These are phyloP conservation scores for Catonia carolina DNA, from an alignment of 2,888 invertebrate genomes.

Conservation along the genomic window DNA sequence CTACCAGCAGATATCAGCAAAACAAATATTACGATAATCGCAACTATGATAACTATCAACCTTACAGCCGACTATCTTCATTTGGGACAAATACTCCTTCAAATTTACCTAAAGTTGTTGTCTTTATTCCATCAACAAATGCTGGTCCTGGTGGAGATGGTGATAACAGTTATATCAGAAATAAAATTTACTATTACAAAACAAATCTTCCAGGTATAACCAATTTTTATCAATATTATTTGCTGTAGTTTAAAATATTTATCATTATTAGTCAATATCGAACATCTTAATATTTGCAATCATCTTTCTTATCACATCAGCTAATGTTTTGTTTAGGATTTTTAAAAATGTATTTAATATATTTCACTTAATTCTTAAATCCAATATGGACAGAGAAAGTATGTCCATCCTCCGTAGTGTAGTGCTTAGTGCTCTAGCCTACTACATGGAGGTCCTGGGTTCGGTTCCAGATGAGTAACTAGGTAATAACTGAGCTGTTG, in stretches of 20 bases:
- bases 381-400: no score
- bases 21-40: not conserved
- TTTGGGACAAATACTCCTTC: conserved; percentile 36
- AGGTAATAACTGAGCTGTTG: no score
- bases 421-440: no score
- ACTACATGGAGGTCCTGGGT: no score
- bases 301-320: no score
- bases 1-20: conserved; percentile 47
- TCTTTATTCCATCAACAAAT: conserved; percentile 3
- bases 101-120: conserved; percentile 4
- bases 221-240: not conserved
- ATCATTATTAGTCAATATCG: no score
- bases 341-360: no score
- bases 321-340: no score
- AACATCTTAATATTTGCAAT: no score
- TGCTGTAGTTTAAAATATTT: not conserved
- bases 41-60: not conserved
- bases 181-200: conserved; percentile 19
- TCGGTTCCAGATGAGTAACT: no score
- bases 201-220: conserved; percentile 24
- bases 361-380: no score
- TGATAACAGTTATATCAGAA: conserved; percentile 17
- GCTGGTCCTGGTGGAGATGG: not conserved
- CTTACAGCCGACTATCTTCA: not conserved
- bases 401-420: no score